These are phyloP conservation scores for Peromyscus nudipes DNA, from an alignment of 2,797 vertebrate genomes.

Conservation along the genomic window DNA sequence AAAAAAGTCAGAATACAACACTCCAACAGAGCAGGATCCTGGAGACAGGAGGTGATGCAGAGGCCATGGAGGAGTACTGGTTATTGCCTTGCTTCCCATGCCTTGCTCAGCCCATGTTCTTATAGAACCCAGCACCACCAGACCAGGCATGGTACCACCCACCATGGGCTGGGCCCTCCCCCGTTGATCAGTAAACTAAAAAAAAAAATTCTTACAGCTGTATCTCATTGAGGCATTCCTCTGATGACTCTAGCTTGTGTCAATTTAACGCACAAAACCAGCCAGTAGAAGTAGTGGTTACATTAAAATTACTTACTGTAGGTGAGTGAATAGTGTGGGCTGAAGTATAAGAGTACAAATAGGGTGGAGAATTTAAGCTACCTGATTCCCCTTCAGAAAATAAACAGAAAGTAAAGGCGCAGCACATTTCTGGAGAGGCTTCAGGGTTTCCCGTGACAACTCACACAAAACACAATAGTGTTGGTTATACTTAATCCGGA, in stretches of 20 bases:
- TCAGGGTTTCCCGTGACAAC: background rate
- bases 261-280: background rate
- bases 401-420: background rate
- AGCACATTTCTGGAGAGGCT: background rate
- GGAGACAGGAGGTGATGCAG: background rate
- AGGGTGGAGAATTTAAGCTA: background rate
- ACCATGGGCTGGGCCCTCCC: background rate
- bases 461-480: background rate
- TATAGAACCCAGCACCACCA: background rate
- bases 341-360: background rate
- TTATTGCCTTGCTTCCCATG: background rate
- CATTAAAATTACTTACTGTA: background rate
- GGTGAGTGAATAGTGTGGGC: background rate
- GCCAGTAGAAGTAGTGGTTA: background rate
- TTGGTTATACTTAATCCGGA: background rate
- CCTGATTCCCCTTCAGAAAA: constrained; percentile 28
- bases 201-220: background rate
- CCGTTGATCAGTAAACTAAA: background rate
- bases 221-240: background rate
- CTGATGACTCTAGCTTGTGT: background rate
- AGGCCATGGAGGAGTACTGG: background rate
- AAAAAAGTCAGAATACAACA: background rate
- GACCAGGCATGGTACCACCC: background rate
- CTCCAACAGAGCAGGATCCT: background rate
- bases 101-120: background rate